Evolutionary conservation across 2,797 vertebrate species (phyloP), one percentile per base, ranked within the genome.

Genomic region (Enteromius trimaculatus): DNA sequence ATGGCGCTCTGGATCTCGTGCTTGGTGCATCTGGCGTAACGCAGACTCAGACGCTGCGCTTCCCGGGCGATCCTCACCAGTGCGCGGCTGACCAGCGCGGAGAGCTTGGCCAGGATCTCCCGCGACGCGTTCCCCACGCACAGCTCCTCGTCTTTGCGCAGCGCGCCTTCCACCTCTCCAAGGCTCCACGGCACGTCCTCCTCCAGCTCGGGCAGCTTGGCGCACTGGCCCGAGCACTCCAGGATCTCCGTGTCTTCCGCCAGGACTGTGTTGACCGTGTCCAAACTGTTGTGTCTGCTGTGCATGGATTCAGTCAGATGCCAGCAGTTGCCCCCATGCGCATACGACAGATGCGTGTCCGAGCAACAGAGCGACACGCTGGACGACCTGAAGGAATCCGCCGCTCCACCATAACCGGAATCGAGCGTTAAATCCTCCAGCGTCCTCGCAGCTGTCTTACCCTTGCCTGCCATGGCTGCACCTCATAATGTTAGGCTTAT

Each of bases 221-320:
- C 93, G 91, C 93, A 92, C 89, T 94, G 93, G 83, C 92, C 93
- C 92, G 93, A 90, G 89, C 93, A 93, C 93, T 96, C 94, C 90
- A 93, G 91, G 68, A 91, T 89, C 83, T 95, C 95, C 85, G 93
- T 90, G 90, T 95, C 94, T 91, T 95, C 95, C 90, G 92, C 95
- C 94, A 96, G 92, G 87, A 95, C 95, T 87, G 95, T 95, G 92
- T 95, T 95, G 74, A 96, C 93, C 64, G 95, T 98, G 95, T 99
- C 98, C 92, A 98, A 94, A 94, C 98, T 99, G 96, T 98, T 97
- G 87, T 98, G 97, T 92, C 98, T 92, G 95, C 97, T 98, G 95
- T 98, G 95, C 94, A 95, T 95, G 87, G 94, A 95, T 90, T 93
- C 94, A 55, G 94, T 95, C 91, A 95, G 91, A 94, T 95, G 93